These are phyloP conservation scores for Agrotis clavis DNA, from an alignment of 2,888 invertebrate species.

Conservation along the genomic window DNA sequence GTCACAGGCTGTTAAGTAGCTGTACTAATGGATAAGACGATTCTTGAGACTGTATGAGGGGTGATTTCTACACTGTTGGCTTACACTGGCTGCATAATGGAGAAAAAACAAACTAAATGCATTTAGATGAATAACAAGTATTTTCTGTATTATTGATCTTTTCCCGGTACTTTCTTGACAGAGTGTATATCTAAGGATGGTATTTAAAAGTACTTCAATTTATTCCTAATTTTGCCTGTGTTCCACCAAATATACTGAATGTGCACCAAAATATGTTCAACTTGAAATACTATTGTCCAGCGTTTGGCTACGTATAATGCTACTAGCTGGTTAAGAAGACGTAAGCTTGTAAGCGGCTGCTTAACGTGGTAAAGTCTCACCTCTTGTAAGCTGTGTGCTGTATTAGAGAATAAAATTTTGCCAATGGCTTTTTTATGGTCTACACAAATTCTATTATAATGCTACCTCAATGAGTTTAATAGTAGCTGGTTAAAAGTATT, in stretches of 20 bases:
- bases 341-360: neutral
- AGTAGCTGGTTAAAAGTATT: neutral
- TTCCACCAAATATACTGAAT: no score
- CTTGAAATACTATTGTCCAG: neutral
- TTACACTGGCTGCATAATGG: neutral
- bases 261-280: no score
- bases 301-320: conserved; percentile 5
- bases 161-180: no score
- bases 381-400: neutral
- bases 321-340: conserved; percentile 5
- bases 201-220: no score
- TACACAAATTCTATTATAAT: neutral
- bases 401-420: neutral
- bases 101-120: neutral
- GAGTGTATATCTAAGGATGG: no score
- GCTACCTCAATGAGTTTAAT: neutral
- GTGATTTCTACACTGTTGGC: neutral
- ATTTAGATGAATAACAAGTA: no score
- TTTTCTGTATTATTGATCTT: no score
- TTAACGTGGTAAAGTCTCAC: neutral
- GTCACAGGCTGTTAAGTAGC: neutral
- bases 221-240: no score
- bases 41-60: neutral
- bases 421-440: neutral
- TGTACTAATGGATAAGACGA: neutral